A percentile compares a stretch with the other conserved stretches of the same genome.
Conservation (phyloP, 2,113 vertebrate genomes). For the Polyodon spathula region DNA sequence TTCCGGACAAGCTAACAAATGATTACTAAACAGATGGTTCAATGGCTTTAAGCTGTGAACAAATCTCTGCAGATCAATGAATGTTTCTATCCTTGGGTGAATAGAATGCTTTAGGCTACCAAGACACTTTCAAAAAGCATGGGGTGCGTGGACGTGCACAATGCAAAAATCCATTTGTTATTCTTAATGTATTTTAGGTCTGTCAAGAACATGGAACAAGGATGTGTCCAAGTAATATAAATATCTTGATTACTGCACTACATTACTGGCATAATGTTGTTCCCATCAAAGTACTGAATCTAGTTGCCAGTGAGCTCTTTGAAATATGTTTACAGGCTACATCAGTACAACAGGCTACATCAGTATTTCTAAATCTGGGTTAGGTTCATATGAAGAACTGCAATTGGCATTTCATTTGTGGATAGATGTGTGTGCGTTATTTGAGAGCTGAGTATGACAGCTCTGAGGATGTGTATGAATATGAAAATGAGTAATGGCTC, state of each 20-base stretch:
- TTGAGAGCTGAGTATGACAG: no score
- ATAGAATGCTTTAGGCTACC: not conserved
- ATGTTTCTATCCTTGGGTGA: not conserved
- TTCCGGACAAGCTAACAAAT: not conserved
- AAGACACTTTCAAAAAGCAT: not conserved
- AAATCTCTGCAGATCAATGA: not conserved
- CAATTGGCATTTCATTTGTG: no score
- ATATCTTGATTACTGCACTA: not conserved
- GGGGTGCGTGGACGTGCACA: not conserved
- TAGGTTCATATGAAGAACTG: no score
- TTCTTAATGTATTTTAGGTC: not conserved
- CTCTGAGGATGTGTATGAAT: no score
- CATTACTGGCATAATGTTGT: conserved; percentile 4
- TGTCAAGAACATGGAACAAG: not conserved
- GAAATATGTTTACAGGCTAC: no score
- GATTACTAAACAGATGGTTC: not conserved
- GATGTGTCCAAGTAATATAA: not conserved
- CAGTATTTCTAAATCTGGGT: no score
- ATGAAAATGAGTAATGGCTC: no score
- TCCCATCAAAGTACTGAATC: conserved; percentile 8
- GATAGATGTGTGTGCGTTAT: no score
- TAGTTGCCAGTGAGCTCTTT: no score
- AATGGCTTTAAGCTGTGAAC: not conserved
- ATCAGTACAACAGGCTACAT: no score
- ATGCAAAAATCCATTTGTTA: not conserved